Conservation (phyloP, 2,888 invertebrate genomes). For the Eilema depressum region DNA sequence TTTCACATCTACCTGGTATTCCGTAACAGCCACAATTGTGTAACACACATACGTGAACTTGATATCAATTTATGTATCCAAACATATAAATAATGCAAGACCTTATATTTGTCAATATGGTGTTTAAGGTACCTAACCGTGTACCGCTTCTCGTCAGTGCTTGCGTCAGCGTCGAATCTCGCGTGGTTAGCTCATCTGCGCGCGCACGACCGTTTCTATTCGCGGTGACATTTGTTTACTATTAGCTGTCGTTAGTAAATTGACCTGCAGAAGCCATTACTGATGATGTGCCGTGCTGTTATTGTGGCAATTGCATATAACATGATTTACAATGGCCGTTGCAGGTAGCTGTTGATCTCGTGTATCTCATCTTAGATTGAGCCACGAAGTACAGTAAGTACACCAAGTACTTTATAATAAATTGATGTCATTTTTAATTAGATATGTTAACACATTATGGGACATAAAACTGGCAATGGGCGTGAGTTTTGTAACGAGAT, state of each 20-base stretch:
- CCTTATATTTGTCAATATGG: slow-evolving; percentile 13
- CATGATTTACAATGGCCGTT: neutral
- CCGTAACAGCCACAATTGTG: neutral
- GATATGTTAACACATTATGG: no score
- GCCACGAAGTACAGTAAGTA: neutral
- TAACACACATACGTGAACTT: neutral
- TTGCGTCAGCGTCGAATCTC: slow-evolving; percentile 49
- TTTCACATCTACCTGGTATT: no score
- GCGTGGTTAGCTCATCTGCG: slow-evolving; percentile 51
- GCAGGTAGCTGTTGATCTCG: neutral
- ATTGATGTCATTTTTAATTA: neutral
- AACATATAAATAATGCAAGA: slow-evolving; percentile 11
- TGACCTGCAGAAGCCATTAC: neutral
- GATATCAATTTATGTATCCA: slow-evolving; percentile 7
- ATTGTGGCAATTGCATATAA: neutral
- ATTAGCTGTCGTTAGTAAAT: slow-evolving; percentile 22
- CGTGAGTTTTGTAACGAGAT: no score
- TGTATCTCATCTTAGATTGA: neutral
- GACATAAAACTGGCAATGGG: no score
- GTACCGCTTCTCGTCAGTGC: slow-evolving; percentile 22
- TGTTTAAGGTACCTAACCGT: slow-evolving; percentile 7
- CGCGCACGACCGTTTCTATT: slow-evolving; percentile 44
- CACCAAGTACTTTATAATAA: neutral
- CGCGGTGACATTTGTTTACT: slow-evolving; percentile 50
- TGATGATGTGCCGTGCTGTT: neutral